Percentiles rank a stretch among this genome's conserved stretches.
Evolutionary conservation across 2,888 invertebrate genomes (phyloP).

Genomic region (Dasysyrphus albostriatus): DNA sequence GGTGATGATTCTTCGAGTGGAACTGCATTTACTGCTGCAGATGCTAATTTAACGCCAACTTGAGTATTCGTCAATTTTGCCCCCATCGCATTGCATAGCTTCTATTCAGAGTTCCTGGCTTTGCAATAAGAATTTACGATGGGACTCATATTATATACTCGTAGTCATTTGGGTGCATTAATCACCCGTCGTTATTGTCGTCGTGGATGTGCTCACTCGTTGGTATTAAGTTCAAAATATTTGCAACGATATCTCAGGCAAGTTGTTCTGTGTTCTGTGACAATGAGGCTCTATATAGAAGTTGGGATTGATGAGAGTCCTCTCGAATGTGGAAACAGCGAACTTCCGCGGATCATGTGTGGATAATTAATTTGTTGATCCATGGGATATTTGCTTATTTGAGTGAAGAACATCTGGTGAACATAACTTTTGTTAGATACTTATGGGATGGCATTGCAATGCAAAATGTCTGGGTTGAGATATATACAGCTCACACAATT

Average conservation of each 20-base stretch:
- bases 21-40: conserved; percentile 69
- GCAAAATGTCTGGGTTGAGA: too few relatives aligned
- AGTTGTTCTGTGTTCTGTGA: conserved; percentile 29
- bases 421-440: conserved; percentile 13
- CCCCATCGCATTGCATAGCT: neutral
- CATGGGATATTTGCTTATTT: conserved; percentile 65
- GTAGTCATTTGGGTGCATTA: conserved; percentile 48
- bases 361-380: conserved; percentile 69
- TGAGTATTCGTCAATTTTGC: conserved; percentile 49
- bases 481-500: too few relatives aligned
- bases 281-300: conserved; percentile 7
- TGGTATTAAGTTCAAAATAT: conserved; percentile 8
- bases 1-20: conserved; percentile 69
- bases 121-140: conserved; percentile 48
- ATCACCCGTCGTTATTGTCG: conserved; percentile 36
- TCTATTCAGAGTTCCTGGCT: neutral
- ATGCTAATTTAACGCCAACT: conserved; percentile 75
- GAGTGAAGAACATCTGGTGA: conserved; percentile 36
- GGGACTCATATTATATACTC: conserved; percentile 26
- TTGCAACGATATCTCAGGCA: conserved; percentile 1
- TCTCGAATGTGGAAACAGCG: conserved; percentile 7
- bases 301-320: conserved; percentile 6
- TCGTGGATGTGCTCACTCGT: neutral
- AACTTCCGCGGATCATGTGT: conserved; percentile 56
- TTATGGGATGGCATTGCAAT: neutral